Conservation (phyloP, 2,797 vertebrate species). For the Prunella strophiata region DNA sequence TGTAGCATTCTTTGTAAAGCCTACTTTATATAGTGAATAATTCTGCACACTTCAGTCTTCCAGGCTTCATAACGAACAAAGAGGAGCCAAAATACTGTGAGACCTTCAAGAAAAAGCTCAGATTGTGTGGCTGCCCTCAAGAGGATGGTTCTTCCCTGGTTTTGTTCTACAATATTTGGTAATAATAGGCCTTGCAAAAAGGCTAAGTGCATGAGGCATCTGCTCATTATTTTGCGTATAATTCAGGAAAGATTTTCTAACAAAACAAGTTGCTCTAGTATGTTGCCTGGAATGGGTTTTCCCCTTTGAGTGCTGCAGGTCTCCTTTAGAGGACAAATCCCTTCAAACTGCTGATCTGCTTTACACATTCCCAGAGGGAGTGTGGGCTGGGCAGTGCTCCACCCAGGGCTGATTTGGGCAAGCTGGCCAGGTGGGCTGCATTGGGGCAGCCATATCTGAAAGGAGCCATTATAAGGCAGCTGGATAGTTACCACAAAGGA, state of each 20-base stretch:
- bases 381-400: rapidly evolving
- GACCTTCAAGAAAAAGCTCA: background rate
- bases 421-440: background rate
- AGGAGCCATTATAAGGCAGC: background rate
- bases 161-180: background rate
- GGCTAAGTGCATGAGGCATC: background rate
- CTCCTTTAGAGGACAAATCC: background rate
- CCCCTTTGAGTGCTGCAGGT: background rate
- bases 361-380: background rate
- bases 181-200: background rate
- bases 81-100: background rate
- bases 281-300: background rate
- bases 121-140: background rate
- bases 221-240: background rate
- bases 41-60: background rate
- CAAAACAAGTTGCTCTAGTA: background rate
- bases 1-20: background rate
- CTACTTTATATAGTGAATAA: background rate
- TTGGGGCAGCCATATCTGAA: background rate
- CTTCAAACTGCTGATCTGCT: background rate
- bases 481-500: background rate
- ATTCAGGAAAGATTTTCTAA: background rate
- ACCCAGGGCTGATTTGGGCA: background rate
- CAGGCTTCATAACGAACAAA: background rate
- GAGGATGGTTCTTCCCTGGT: background rate